phyloP scores from a whole-genome alignment of 2,113 vertebrate genomes.

The Clupea harengus region DNA sequence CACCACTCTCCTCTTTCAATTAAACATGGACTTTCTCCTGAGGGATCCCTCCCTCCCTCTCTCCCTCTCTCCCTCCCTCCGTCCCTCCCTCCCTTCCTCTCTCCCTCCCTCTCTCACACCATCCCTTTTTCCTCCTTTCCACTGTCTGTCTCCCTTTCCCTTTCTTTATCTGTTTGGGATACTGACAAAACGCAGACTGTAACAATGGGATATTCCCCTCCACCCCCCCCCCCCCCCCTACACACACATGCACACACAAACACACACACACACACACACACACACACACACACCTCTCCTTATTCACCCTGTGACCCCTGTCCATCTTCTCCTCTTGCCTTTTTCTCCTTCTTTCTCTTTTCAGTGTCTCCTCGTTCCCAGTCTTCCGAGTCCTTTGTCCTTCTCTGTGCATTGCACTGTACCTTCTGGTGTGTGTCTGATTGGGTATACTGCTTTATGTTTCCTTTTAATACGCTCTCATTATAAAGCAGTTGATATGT shows the following conservation, averaged over 20 bases:
- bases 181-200: background rate
- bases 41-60: background rate
- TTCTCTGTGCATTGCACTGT: too few species aligned
- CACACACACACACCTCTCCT: background rate
- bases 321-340: background rate
- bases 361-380: background rate
- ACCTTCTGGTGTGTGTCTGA: too few species aligned
- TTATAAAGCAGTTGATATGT: too few species aligned
- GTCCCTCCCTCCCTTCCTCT: conserved; percentile 15
- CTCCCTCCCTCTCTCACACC: background rate
- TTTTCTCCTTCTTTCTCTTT: background rate
- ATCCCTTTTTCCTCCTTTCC: background rate
- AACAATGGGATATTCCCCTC: background rate
- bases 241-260: too few species aligned
- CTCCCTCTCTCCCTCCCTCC: background rate
- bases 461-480: too few species aligned
- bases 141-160: background rate
- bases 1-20: conserved; percentile 19
- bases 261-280: background rate
- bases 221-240: background rate
- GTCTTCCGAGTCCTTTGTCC: background rate
- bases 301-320: background rate
- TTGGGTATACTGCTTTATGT: too few species aligned
- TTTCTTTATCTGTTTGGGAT: background rate
- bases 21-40: conserved; percentile 19